Conservation (phyloP, 1,140 invertebrate species). For the Copidosoma floridanum region DNA sequence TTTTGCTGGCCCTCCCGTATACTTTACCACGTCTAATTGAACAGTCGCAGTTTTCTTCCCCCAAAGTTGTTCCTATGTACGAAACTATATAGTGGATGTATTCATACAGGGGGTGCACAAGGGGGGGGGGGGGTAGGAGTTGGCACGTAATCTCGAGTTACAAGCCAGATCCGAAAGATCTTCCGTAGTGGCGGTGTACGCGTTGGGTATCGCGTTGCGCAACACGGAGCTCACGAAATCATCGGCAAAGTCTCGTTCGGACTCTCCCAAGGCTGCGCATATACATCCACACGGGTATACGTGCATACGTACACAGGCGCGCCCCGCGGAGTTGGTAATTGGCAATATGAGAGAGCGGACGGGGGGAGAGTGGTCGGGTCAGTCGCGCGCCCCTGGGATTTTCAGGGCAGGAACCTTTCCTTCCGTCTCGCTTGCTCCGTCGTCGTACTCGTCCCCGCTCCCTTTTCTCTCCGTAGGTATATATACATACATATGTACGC, state of each 20-base stretch:
- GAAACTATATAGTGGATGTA: too few species aligned
- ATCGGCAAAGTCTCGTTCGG: constrained; percentile 20
- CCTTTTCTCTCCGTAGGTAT: constrained; percentile 29
- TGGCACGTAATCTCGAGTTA: not conserved
- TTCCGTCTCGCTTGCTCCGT: constrained; percentile 14
- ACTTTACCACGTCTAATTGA: too few species aligned
- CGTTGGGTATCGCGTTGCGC: constrained; percentile 13
- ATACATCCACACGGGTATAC: too few species aligned
- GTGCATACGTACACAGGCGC: too few species aligned
- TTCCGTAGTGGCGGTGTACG: not conserved
- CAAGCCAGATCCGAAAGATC: not conserved
- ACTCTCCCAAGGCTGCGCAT: not conserved
- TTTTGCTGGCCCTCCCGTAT: too few species aligned
- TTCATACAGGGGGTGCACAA: too few species aligned
- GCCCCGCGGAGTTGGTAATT: constrained; percentile 53
- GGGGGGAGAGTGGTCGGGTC: constrained; percentile 50
- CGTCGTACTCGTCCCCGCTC: constrained; percentile 21
- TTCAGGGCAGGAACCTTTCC: constrained; percentile 34
- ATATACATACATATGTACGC: too few species aligned
- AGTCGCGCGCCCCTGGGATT: constrained; percentile 53
- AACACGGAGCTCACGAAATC: constrained; percentile 4
- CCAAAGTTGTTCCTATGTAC: too few species aligned
- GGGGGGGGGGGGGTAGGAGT: too few species aligned
- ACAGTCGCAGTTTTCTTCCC: too few species aligned
- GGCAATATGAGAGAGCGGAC: constrained; percentile 55